A percentile compares a stretch with the other conserved stretches of the same genome.
Conservation (phyloP, 2,113 vertebrate genomes). For the Morone saxatilis region DNA sequence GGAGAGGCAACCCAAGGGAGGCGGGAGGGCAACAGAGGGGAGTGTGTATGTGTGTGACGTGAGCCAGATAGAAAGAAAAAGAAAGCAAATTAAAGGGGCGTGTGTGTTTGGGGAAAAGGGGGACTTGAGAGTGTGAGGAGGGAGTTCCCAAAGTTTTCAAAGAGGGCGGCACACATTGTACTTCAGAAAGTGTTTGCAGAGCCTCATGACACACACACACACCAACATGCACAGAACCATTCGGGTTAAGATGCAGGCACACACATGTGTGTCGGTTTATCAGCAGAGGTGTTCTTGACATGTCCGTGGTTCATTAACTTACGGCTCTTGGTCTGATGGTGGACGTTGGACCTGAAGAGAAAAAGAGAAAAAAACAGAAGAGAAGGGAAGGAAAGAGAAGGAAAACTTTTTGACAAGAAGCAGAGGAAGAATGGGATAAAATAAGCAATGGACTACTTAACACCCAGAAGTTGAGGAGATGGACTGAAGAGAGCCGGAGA, state of each 20-base stretch:
- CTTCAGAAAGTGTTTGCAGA: slow-evolving; percentile 36
- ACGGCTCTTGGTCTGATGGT: neutral
- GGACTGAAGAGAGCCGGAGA: slow-evolving; percentile 35
- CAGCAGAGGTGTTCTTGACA: slow-evolving; percentile 12
- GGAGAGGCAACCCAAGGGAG: slow-evolving; percentile 40
- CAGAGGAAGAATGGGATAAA: slow-evolving; percentile 55
- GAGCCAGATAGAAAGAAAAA: slow-evolving; percentile 45
- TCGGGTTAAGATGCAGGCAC: slow-evolving; percentile 24
- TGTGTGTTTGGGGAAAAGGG: slow-evolving; percentile 55
- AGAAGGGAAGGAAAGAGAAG: slow-evolving; percentile 5
- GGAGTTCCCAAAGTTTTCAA: slow-evolving; percentile 77
- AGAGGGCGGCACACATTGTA: slow-evolving; percentile 49
- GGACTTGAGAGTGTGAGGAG: slow-evolving; percentile 54
- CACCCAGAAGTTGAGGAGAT: slow-evolving; percentile 24
- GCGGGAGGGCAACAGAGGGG: slow-evolving; percentile 33
- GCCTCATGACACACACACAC: slow-evolving; percentile 15
- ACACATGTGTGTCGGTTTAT: slow-evolving; percentile 16
- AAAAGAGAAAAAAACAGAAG: slow-evolving; percentile 8
- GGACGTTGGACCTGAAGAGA: slow-evolving; percentile 31
- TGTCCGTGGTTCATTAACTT: slow-evolving; percentile 13
- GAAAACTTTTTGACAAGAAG: neutral
- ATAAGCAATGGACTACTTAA: neutral
- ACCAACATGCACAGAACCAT: neutral
- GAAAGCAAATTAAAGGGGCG: slow-evolving; percentile 60
- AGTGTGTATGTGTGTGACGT: slow-evolving; percentile 38